phyloP scores from a whole-genome alignment of 2,797 vertebrate genomes.

The Oreortyx pictus region DNA sequence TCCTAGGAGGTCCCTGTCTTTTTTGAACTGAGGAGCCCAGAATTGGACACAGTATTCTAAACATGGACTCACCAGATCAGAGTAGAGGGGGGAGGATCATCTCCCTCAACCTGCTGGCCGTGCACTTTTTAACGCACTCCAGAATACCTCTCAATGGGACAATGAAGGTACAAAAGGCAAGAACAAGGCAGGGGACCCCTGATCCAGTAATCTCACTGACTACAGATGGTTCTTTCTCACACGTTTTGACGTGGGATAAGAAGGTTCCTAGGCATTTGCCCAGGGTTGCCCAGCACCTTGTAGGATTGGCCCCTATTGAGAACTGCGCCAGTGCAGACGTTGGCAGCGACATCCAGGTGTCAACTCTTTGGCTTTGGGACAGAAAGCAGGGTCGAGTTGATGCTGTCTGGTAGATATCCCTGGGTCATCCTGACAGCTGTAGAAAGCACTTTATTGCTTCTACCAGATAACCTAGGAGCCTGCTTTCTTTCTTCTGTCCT shows the following conservation, averaged over 20 bases:
- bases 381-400: slow-evolving; percentile 46
- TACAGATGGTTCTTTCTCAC: not conserved
- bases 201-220: not conserved
- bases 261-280: not conserved
- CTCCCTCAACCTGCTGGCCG: too few relatives aligned
- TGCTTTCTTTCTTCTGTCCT: slow-evolving; percentile 60
- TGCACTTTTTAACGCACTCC: too few relatives aligned
- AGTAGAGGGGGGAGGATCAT: too few relatives aligned
- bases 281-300: not conserved
- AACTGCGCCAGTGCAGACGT: not conserved
- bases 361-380: slow-evolving; percentile 38
- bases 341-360: slow-evolving; percentile 10
- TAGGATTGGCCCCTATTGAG: not conserved
- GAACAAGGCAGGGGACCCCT: not conserved
- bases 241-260: not conserved
- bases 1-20: too few relatives aligned
- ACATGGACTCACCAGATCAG: too few relatives aligned
- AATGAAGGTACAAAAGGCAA: rapidly evolving
- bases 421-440: slow-evolving; percentile 53
- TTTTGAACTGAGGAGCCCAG: too few relatives aligned
- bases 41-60: too few relatives aligned
- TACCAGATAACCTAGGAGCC: slow-evolving; percentile 45
- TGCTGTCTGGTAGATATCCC: slow-evolving; percentile 56
- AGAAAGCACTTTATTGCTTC: slow-evolving; percentile 60
- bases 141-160: not conserved